Conservation (phyloP, 2,888 invertebrate species). For the Gerris lacustris region DNA sequence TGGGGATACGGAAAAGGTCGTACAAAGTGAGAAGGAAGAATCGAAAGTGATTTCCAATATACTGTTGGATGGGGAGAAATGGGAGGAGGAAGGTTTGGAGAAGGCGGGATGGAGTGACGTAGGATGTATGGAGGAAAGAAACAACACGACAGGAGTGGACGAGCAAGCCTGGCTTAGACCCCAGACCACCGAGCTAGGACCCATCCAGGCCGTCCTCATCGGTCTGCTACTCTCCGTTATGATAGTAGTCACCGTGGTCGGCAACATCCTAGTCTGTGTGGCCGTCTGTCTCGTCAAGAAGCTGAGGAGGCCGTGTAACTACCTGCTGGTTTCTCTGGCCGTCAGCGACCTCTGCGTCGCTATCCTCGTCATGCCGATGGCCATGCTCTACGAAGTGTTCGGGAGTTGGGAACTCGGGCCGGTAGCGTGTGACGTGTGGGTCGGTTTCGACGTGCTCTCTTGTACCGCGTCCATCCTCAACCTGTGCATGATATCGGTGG, state of each 20-base stretch:
- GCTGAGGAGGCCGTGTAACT: conserved; percentile 78
- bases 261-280: conserved; percentile 86
- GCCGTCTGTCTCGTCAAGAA: conserved; percentile 91
- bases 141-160: conserved; percentile 35
- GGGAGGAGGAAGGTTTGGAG: conserved; percentile 33
- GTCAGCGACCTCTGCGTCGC: conserved; percentile 94
- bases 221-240: conserved; percentile 41
- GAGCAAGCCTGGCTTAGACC: conserved; percentile 36
- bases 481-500: conserved; percentile 94
- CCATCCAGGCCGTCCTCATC: conserved; percentile 50
- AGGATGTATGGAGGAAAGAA: conserved; percentile 38
- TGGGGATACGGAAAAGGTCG: no score
- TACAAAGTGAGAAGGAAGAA: neutral
- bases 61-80: conserved; percentile 27
- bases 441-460: conserved; percentile 90
- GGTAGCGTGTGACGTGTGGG: conserved; percentile 88
- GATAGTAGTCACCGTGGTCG: conserved; percentile 52
- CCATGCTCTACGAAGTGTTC: conserved; percentile 81
- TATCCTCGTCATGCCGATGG: conserved; percentile 93
- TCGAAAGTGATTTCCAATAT: conserved; percentile 3
- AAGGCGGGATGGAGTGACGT: conserved; percentile 34
- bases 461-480: conserved; percentile 98
- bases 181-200: conserved; percentile 38
- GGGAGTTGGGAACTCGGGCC: conserved; percentile 90
- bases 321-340: conserved; percentile 84